Base-by-base conservation (phyloP, 2,888 invertebrate species). In the Galerucella pusilla region DNA sequence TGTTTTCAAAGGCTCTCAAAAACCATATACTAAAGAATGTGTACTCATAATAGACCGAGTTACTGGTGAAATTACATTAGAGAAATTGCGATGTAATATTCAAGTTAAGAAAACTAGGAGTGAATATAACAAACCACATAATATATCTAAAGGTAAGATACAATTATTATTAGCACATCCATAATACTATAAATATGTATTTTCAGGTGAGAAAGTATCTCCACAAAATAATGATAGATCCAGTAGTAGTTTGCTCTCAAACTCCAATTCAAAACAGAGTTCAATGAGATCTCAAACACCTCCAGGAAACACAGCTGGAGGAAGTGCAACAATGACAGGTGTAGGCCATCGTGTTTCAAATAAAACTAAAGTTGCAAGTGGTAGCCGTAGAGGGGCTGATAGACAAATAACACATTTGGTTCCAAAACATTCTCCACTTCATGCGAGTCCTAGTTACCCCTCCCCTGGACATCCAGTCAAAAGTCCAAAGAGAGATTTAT, bases 1-100 rank as follows among this genome's bases (percentile, higher is more conserved):
- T 74, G 95, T 98, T 82, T 98, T 97, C 88, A 97, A 96, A 89
- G 98, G 98, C 78, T 96, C 96, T 84, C 96, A 97, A 87, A 92
- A 94, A 86, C 96, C 96, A 71, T 95, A 95, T 87, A 93, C 94
- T 78, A 97, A 96, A 88, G 98, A 98, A 90, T 98, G 98, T 89
- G 96, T 99, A 78, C 91, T 98, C 71, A 96, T 98, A 80, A 96
- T 97, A 83, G 97, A 98, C 88, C 93, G 94, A 86, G 91, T 92
- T 81, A 98, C 97, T 12, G 97, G 98, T 75, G 96, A 97, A 89
- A 94, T 98, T 84, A 97, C 96, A 65, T 89, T 99, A 83, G 98
- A 98, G 88, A 96, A 94, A 89, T 91, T 98, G 81, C 93, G 94
- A 78, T 94, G 94, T 84, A 97, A 96, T 89, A 95, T 98, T 84